A percentile compares a stretch with the other conserved stretches of the same genome.
These are phyloP conservation scores for Phoebastria nigripes DNA, from an alignment of 2,797 vertebrate species.

Conservation along the genomic window DNA sequence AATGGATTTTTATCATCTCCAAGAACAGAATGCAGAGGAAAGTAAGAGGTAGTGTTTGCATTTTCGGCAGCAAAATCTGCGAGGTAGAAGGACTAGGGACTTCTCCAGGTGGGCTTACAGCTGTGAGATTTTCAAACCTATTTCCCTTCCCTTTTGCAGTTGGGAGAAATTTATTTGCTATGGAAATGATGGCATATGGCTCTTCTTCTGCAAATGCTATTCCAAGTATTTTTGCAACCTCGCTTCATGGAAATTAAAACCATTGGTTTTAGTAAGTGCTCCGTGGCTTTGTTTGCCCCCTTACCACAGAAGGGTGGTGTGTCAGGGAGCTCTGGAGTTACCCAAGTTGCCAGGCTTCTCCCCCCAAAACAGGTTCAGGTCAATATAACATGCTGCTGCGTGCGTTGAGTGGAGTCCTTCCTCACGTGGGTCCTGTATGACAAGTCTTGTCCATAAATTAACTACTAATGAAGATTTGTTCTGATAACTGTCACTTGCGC, in stretches of 20 bases:
- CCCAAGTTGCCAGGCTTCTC: neutral
- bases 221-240: neutral
- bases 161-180: neutral
- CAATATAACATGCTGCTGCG: rapidly evolving
- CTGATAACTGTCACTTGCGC: neutral
- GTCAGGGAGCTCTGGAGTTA: neutral
- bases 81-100: neutral
- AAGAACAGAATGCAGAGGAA: neutral
- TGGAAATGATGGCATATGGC: neutral
- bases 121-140: neutral
- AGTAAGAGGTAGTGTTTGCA: neutral
- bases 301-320: neutral
- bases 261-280: neutral
- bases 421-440: neutral
- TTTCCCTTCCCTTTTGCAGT: neutral
- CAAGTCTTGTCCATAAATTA: neutral
- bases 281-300: neutral
- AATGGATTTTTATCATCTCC: neutral
- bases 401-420: neutral
- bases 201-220: neutral
- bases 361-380: neutral
- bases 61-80: neutral
- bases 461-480: neutral
- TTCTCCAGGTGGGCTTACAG: neutral
- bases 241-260: neutral